Conservation (phyloP, 2,888 invertebrate species). For the Anoncus sp. region DNA sequence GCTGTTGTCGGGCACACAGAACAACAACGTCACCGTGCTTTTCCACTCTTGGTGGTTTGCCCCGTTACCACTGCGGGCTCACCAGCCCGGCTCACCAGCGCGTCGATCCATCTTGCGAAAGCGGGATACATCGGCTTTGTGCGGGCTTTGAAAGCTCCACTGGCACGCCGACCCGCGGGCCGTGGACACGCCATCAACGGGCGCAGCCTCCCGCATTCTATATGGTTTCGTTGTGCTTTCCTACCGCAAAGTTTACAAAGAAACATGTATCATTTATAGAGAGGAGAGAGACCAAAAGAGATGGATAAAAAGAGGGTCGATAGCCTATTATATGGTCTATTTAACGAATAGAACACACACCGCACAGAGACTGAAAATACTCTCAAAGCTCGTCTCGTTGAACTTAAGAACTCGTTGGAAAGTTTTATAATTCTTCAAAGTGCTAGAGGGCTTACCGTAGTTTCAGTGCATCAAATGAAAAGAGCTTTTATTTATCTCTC, state of each 20-base stretch:
- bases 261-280: constrained; percentile 59
- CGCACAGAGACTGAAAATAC: constrained; percentile 37
- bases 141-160: constrained; percentile 60
- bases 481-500: constrained; percentile 50
- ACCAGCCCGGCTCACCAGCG: constrained; percentile 43
- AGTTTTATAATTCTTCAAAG: constrained; percentile 59
- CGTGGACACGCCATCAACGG: constrained; percentile 36
- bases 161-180: constrained; percentile 26
- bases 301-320: constrained; percentile 28
- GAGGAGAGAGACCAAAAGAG: constrained; percentile 26
- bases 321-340: constrained; percentile 50
- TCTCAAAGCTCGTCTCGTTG: constrained; percentile 23
- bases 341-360: constrained; percentile 49
- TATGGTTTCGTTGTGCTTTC: constrained; percentile 48
- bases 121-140: constrained; percentile 65
- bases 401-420: constrained; percentile 58
- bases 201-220: constrained; percentile 45
- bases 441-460: constrained; percentile 45
- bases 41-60: constrained; percentile 40
- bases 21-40: constrained; percentile 60
- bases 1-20: constrained; percentile 46
- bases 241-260: constrained; percentile 39
- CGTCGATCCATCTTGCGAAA: constrained; percentile 67
- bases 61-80: constrained; percentile 25
- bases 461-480: constrained; percentile 42